Base-by-base conservation (phyloP, 1,140 invertebrate genomes). In the Periplaneta americana region DNA sequence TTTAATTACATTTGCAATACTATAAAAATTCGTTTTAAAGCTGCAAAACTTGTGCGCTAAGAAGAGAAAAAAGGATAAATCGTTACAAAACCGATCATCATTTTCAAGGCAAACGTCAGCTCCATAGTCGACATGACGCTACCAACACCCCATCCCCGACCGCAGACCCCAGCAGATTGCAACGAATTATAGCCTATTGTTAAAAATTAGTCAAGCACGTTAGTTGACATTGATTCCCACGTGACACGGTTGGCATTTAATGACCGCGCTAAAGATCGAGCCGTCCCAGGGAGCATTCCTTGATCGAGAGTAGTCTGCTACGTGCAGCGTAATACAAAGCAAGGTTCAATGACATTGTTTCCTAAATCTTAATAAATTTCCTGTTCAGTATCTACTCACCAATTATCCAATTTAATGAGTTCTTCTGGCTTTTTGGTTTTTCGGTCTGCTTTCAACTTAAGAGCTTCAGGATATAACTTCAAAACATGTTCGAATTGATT, bases 371-470 rank as follows among this genome's bases (percentile, higher is more conserved):
- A 84, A 84, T 48, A 80, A 78, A 34, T n/a, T 15, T 81, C 39
- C 33, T 48, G 33, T 34, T 10, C 28, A 32, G n/a, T 82, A 83
- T 78, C 77, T 84, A 95, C 94, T 96, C 91, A 96, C 96, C 96
- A 98, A 88, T 96, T 95, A 90, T 98, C 96, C 88, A 97, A 90
- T 90, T 96, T 97, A 88, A 97, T 95, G 84, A 97, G 92, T 90
- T 98, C 96, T 88, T 97, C 96, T 76, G 96, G 95, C 90, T 96
- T 97, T 91, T 97, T 97, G 85, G 92, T 94, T 87, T 95, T 96
- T 86, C 91, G 92, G 89, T 96, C 94, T 79, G 96, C 96, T 89
- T 97, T 97, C 84, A 97, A 89, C 88, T 93, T 92, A 75, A 98
- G 90, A 82, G 95, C 96, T 90, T 96, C 93, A 83, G 96, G 95